Conservation (phyloP, 2,888 invertebrate species). For the Saturnia japonica region DNA sequence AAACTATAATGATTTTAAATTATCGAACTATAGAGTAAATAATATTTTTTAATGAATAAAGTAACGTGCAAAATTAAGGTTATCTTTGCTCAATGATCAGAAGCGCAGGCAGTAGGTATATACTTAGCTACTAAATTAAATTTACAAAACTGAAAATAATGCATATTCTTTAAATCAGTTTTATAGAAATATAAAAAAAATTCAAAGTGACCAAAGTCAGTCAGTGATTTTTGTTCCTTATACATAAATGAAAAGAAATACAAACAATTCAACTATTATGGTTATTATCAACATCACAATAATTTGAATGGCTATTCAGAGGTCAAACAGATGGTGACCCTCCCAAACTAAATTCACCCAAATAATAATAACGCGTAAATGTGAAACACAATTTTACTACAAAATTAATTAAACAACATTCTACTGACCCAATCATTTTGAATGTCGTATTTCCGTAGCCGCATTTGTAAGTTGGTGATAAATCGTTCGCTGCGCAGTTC, state of each 20-base stretch:
- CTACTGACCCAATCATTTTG: slow-evolving; percentile 1
- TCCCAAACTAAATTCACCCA: slow-evolving; percentile 39
- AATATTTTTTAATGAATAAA: too few relatives aligned
- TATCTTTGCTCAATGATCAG: too few relatives aligned
- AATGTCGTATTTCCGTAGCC: slow-evolving; percentile 1
- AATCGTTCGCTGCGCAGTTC: slow-evolving; percentile 11
- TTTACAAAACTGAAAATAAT: too few relatives aligned
- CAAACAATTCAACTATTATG: neutral
- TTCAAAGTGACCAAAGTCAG: too few relatives aligned
- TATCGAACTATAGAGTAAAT: too few relatives aligned
- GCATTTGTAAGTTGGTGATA: slow-evolving; percentile 2
- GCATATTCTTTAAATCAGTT: too few relatives aligned
- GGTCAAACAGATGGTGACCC: slow-evolving; percentile 60
- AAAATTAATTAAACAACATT: slow-evolving; percentile 5
- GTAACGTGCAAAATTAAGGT: too few relatives aligned
- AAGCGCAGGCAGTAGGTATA: too few relatives aligned
- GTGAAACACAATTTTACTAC: slow-evolving; percentile 61
- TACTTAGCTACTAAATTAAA: too few relatives aligned
- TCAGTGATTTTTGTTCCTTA: neutral
- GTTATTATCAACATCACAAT: slow-evolving; percentile 21
- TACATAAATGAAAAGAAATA: neutral
- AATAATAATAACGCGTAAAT: slow-evolving; percentile 39
- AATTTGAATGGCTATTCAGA: slow-evolving; percentile 62
- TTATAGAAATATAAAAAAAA: too few relatives aligned
- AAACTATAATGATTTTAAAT: too few relatives aligned